Evolutionary conservation across 2,797 vertebrate genomes (phyloP).

Genomic region (Acipenser transmontanus): DNA sequence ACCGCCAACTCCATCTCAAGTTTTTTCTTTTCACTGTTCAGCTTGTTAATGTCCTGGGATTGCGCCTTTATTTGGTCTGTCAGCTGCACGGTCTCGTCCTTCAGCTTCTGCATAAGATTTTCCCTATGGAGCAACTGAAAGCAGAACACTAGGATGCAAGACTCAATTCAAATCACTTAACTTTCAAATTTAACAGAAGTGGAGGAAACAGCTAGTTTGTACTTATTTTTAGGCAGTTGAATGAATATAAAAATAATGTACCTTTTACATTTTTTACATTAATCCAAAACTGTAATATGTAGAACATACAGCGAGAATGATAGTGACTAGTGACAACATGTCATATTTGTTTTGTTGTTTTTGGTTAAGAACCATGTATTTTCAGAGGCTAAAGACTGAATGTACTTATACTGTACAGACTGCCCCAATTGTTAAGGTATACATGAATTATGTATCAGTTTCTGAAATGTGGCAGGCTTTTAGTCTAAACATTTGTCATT

Average conservation of each 20-base stretch:
- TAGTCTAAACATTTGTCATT: too few species aligned
- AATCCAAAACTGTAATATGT: too few species aligned
- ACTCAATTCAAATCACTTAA: constrained; percentile 36
- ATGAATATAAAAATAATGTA: constrained; percentile 1
- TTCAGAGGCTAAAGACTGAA: too few species aligned
- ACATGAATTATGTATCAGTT: too few species aligned
- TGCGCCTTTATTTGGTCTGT: constrained; percentile 32
- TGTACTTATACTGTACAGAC: too few species aligned
- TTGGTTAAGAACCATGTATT: too few species aligned
- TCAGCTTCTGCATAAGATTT: constrained; percentile 37
- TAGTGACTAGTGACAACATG: too few species aligned
- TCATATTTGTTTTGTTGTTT: too few species aligned
- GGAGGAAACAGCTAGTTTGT: constrained; percentile 15
- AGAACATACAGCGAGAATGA: too few species aligned
- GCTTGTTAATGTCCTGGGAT: constrained; percentile 31
- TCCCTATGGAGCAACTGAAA: constrained; percentile 32
- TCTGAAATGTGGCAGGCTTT: too few species aligned
- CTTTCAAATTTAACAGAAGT: constrained; percentile 30
- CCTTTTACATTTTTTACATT: too few species aligned
- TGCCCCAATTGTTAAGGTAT: too few species aligned
- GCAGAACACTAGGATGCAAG: constrained; percentile 32
- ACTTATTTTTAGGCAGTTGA: constrained; percentile 1
- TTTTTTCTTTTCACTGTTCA: constrained; percentile 29
- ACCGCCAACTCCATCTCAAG: constrained; percentile 31
- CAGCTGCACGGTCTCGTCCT: constrained; percentile 28